These are phyloP conservation scores for Seriola rivoliana DNA, from an alignment of 2,113 vertebrate genomes.

Conservation along the genomic window DNA sequence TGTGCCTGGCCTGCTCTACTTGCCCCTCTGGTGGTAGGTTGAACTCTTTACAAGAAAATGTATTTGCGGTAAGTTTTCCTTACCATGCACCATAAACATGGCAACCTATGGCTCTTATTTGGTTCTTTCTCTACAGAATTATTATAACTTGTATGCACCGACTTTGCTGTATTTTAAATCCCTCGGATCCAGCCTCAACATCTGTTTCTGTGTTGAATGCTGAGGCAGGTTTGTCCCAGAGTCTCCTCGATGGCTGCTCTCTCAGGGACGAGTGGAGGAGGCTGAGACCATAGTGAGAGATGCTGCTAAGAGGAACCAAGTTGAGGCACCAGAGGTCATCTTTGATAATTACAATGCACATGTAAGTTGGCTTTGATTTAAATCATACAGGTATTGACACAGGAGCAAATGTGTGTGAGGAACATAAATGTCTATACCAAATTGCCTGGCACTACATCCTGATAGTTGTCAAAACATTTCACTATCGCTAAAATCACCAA, in stretches of 20 bases:
- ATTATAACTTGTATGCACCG: too few species aligned
- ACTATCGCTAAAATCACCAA: too few species aligned
- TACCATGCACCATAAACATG: too few species aligned
- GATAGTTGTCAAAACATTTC: too few species aligned
- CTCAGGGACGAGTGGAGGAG: slow-evolving; percentile 88
- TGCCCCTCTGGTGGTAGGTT: slow-evolving; percentile 91
- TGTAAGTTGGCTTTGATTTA: not conserved
- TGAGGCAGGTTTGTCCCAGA: slow-evolving; percentile 91
- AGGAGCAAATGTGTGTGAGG: not conserved
- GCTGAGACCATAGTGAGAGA: slow-evolving; percentile 89
- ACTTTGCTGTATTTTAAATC: too few species aligned
- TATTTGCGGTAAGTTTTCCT: too few species aligned
- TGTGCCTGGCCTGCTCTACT: slow-evolving; percentile 84
- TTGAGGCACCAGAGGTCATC: slow-evolving; percentile 85
- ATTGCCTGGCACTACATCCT: too few species aligned
- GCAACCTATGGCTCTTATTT: too few species aligned
- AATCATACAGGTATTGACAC: not conserved
- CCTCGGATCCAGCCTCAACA: too few species aligned
- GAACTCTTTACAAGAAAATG: not conserved
- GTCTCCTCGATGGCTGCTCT: slow-evolving; percentile 94
- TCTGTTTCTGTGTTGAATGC: too few species aligned
- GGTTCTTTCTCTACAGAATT: too few species aligned
- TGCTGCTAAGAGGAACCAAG: slow-evolving; percentile 88
- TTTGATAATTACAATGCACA: slow-evolving; percentile 67
- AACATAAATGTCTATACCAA: too few species aligned